phyloP scores from a whole-genome alignment of 2,797 vertebrate species.

The Sebastes trivittatus region DNA sequence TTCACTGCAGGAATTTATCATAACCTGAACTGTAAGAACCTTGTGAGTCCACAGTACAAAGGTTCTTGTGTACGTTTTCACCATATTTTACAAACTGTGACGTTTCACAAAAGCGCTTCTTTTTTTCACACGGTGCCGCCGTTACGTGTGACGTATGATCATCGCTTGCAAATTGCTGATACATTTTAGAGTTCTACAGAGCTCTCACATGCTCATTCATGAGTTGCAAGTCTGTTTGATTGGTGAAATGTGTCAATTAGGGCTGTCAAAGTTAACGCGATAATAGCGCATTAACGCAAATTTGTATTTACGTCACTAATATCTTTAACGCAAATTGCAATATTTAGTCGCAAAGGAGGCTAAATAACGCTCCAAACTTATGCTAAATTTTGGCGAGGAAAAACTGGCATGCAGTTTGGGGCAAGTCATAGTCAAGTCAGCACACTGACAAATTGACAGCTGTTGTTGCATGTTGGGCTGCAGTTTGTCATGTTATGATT shows the following conservation, averaged over 20 bases:
- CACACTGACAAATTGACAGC: too few relatives aligned
- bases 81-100: not conserved
- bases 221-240: not conserved
- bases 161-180: not conserved
- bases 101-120: not conserved
- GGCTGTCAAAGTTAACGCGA: too few relatives aligned
- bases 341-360: too few relatives aligned
- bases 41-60: not conserved
- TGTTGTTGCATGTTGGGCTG: too few relatives aligned
- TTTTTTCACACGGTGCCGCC: not conserved
- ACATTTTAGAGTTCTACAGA: not conserved
- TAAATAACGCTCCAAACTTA: too few relatives aligned
- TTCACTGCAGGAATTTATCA: not conserved
- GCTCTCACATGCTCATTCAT: not conserved
- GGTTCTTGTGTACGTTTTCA: not conserved
- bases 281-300: too few relatives aligned
- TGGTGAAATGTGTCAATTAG: not conserved
- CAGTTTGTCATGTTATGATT: too few relatives aligned
- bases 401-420: too few relatives aligned
- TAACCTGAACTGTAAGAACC: not conserved
- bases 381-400: too few relatives aligned
- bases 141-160: not conserved
- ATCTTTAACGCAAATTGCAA: too few relatives aligned
- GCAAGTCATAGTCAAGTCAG: too few relatives aligned
- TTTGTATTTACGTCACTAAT: too few relatives aligned